Conservation (phyloP, 1,140 invertebrate species). For the Zaprionus nigranus region DNA sequence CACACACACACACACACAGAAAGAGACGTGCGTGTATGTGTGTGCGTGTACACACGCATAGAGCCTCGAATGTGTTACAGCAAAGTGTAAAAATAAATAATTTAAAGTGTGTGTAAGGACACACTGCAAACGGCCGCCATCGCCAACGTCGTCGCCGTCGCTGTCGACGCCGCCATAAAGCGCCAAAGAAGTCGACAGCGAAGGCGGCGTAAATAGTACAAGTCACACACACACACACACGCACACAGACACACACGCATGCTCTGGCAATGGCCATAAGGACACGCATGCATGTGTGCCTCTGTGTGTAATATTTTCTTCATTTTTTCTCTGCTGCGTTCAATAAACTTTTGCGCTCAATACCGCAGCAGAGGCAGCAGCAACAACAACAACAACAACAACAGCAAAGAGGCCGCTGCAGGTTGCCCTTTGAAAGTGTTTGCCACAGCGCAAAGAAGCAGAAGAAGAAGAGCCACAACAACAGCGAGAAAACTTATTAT, state of each 20-base stretch:
- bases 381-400: conserved; percentile 36
- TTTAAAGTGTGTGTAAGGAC: conserved; percentile 83
- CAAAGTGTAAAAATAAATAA: conserved; percentile 83
- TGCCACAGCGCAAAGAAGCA: conserved; percentile 43
- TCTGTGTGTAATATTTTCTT: conserved; percentile 56
- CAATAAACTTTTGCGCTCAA: conserved; percentile 79
- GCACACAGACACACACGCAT: conserved; percentile 23
- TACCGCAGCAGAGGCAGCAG: conserved; percentile 62
- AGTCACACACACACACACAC: conserved; percentile 52
- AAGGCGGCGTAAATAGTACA: conserved; percentile 61
- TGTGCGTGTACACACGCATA: conserved; percentile 13
- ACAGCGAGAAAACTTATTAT: conserved; percentile 72
- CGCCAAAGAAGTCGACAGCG: conserved; percentile 50
- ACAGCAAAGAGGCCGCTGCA: conserved; percentile 61
- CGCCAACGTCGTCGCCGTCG: conserved; percentile 37
- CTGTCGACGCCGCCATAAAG: conserved; percentile 67
- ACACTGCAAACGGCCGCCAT: conserved; percentile 66
- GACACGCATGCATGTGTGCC: conserved; percentile 30
- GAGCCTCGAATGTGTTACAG: conserved; percentile 75
- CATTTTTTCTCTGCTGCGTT: conserved; percentile 45
- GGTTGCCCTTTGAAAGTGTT: conserved; percentile 74
- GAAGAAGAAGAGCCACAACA: conserved; percentile 14
- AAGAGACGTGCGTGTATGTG: neutral
- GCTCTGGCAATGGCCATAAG: conserved; percentile 42
- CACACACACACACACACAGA: conserved; percentile 34